These are phyloP conservation scores for Platysteira castanea DNA, from an alignment of 2,113 vertebrate species.

Conservation along the genomic window DNA sequence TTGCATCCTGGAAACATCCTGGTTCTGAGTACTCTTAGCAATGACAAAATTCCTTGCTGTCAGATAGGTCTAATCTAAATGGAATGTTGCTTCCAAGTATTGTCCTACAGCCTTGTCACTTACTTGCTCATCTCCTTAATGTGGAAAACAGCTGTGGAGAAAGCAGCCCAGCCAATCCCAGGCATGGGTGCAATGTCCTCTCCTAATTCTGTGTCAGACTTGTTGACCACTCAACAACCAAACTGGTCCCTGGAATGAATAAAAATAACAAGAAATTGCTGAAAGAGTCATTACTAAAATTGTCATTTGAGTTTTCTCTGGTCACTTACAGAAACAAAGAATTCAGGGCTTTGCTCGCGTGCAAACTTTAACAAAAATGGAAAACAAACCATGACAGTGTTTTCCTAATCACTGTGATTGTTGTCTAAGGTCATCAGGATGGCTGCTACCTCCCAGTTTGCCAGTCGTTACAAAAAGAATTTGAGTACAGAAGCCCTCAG, in stretches of 20 bases:
- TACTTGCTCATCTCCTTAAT: neutral
- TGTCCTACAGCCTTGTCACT: constrained; percentile 4
- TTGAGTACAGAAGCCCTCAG: constrained; percentile 82
- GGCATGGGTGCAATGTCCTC: neutral
- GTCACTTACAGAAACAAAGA: neutral
- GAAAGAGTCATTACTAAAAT: neutral
- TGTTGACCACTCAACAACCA: neutral
- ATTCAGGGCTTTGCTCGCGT: fast-evolving
- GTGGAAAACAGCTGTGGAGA: neutral
- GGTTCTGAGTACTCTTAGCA: neutral
- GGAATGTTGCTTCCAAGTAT: constrained; percentile 32
- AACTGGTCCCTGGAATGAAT: neutral
- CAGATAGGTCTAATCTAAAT: neutral
- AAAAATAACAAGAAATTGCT: neutral
- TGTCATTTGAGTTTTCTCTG: neutral
- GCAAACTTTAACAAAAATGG: neutral
- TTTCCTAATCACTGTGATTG: neutral
- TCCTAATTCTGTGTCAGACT: neutral
- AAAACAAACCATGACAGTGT: neutral
- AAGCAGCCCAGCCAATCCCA: neutral
- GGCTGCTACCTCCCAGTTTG: constrained; percentile 73
- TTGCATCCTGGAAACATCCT: neutral
- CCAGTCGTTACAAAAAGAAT: constrained; percentile 78
- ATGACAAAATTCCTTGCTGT: neutral
- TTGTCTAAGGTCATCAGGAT: neutral